phyloP scores from a whole-genome alignment of 2,113 vertebrate genomes.

The Rousettus leschenaultii region DNA sequence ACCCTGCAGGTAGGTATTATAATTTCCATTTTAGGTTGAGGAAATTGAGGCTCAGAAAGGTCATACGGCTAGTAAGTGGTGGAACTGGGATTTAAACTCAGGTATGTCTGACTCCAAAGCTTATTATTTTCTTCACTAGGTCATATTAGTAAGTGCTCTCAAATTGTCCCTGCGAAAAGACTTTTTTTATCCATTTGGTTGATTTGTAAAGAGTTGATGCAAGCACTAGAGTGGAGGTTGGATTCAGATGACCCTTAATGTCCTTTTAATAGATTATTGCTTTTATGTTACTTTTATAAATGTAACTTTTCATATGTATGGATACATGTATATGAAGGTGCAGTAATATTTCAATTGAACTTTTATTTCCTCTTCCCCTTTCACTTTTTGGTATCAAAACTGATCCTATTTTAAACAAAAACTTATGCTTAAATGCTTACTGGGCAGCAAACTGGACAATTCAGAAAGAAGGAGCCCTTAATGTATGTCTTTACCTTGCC shows the following conservation, averaged over 20 bases:
- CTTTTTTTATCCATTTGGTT: not conserved
- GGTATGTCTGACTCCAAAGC: constrained; percentile 42
- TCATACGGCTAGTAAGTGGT: constrained; percentile 19
- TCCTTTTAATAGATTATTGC: constrained; percentile 6
- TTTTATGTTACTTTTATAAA: constrained; percentile 31
- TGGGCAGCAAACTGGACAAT: not conserved
- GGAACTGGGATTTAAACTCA: constrained; percentile 46
- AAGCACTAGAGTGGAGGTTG: not conserved
- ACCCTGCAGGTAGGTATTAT: constrained; percentile 39
- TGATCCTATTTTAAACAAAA: constrained; percentile 7
- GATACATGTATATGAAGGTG: not conserved
- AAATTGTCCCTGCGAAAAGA: not conserved
- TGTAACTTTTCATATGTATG: constrained; percentile 17
- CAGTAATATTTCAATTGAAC: not conserved
- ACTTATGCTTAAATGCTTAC: not conserved
- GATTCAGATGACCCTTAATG: not conserved
- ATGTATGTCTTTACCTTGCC: constrained; percentile 6
- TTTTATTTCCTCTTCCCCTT: constrained; percentile 29
- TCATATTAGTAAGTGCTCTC: not conserved
- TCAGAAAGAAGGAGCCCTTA: not conserved
- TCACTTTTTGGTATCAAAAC: constrained; percentile 28
- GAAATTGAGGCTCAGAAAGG: constrained; percentile 32
- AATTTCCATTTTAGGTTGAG: constrained; percentile 58
- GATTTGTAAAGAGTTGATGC: constrained; percentile 18
- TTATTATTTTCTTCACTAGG: not conserved